Base-by-base conservation (phyloP, 2,113 vertebrate species). In the Tragelaphus scriptus region DNA sequence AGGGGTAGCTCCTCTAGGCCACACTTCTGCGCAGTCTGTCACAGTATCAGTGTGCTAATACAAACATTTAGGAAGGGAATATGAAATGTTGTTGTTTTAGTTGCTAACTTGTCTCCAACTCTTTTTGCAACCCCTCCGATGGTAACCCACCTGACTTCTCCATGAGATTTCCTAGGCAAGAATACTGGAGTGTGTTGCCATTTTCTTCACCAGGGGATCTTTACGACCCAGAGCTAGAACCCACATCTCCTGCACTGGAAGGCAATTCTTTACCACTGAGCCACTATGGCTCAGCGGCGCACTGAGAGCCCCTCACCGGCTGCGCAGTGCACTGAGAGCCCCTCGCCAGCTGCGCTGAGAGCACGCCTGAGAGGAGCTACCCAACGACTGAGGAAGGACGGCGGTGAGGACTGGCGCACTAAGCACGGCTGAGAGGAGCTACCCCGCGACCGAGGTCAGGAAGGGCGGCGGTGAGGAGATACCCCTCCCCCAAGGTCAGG, bases 11-110 rank as follows among this genome's bases (percentile, higher is more conserved):
- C 26, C 5, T 61, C 26, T 61, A 1, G 0, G 59, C 59, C 59
- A 61, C 0, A 5, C 26, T 61, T 61, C 26, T 61, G 59, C 5
- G 0, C 0, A 0, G 5, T 61, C 26, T 0, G 0, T 61, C 0
- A 2, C 59, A 28, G 26, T 14, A 63, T 63, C 59, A 63, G 13
- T 63, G 19, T 61, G 32, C 7, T 77, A 93, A 63, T 26, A 71
- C 13, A 96, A 44, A 84, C 25, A 61, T 89, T 96, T 85, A 93
- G 28, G n/a, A 49, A 36, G 19, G 3, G 36, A 30, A 79, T 25
- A 93, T 36, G 71, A 96, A 59, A 56, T 68, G n/a, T 36, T 44
- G 36, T 25, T 75, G 21, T 13, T 75, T 75, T 23, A 75, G 36
- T 25, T 75, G 71, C 21, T 75, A 23, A 44, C 1, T 25, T 75